Base-by-base conservation (phyloP, 2,797 vertebrate species). In the Danionella dracula region DNA sequence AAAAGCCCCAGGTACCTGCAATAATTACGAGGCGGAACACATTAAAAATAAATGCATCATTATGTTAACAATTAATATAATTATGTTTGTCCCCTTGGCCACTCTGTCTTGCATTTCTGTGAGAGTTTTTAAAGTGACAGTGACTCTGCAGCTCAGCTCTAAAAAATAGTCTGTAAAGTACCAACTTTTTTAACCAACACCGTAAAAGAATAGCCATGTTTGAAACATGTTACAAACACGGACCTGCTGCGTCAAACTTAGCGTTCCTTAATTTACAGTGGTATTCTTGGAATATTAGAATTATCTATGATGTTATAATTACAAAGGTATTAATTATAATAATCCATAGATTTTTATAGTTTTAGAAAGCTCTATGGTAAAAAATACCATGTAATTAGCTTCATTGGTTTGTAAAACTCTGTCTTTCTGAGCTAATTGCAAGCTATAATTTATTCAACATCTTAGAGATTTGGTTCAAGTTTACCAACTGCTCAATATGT, bases 21-120 rank as follows among this genome's bases (percentile, higher is more conserved):
- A 73, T 85, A 84, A 86, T 86, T 82, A 83, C 86, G 83, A 86
- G 83, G 75, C 86, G 85, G 84, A 82, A 84, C 77, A 45, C 79
- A 87, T 88, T 86, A 89, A 87, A 87, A 83, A 83, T 87, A 86
- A 88, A 87, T 83, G 84, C 75, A 70, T 82, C 78, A 81, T 85
- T 86, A 85, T 88, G 86, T 85, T 90, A 87, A 87, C 87, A 88
- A 90, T 89, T 87, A 89, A 86, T 85, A 84, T 84, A 83, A 85
- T 88, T 84, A 86, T 82, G 76, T 79, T 56, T 71, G 72, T 71
- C 68, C 71, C 74, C 49, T 54, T 38, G 54, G 74, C 67, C 71
- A 68, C 63, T 42, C 21, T 54, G 51, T 64, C 34, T 59, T 32
- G 72, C 46, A 66, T 57, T 72, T 51, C 60, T 77, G 2, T 23